A percentile compares a stretch with the other conserved stretches of the same genome.
These are phyloP conservation scores for Oikopleura vanhoeffeni DNA, from an alignment of 23 tunicate genomes.

Conservation along the genomic window DNA sequence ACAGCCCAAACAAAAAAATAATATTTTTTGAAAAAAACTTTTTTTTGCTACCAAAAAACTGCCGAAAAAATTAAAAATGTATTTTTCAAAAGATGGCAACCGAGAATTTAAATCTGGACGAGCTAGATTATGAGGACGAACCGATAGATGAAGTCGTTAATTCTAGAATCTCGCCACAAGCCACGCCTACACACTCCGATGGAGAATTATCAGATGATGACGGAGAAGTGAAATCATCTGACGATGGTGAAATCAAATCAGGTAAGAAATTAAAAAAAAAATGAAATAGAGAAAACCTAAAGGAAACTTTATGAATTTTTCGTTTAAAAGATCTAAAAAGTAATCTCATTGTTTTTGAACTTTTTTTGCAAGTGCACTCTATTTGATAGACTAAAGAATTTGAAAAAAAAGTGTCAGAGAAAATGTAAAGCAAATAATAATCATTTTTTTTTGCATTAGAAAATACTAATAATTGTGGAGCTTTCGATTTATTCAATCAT, in stretches of 20 bases:
- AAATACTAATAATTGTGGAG: too few relatives aligned
- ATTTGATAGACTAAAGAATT: too few relatives aligned
- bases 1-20: not conserved
- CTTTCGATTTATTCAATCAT: too few relatives aligned
- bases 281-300: not conserved
- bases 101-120: slow-evolving; percentile 1
- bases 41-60: not conserved
- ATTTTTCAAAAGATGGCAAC: slow-evolving; percentile 1
- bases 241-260: slow-evolving; percentile 15
- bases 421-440: too few relatives aligned
- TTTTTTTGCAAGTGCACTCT: not conserved
- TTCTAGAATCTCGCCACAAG: not conserved
- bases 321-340: not conserved
- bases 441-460: too few relatives aligned
- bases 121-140: slow-evolving; percentile 9
- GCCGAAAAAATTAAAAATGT: not conserved
- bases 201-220: not conserved
- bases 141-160: not conserved
- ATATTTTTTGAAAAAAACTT: not conserved
- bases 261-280: not conserved
- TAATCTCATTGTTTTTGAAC: too few relatives aligned
- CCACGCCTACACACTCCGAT: not conserved
- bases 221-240: not conserved
- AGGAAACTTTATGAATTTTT: not conserved
- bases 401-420: too few relatives aligned